Conservation (phyloP, 1,140 invertebrate species). For the Conus ventricosus region DNA sequence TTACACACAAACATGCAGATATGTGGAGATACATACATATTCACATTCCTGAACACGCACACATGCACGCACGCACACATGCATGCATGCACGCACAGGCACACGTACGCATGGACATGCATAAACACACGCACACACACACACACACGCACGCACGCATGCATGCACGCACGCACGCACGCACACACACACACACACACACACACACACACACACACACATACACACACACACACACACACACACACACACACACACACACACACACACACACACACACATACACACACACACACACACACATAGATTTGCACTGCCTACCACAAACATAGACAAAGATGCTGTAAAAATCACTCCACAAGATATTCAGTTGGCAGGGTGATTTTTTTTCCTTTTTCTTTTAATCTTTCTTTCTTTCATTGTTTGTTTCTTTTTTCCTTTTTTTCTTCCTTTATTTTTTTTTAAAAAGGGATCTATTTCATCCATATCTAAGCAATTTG, state of each 20-base stretch:
- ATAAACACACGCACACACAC: not conserved
- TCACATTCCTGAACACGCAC: not conserved
- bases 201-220: not conserved
- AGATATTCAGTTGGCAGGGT: not conserved
- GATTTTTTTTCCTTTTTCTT: not conserved
- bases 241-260: not conserved
- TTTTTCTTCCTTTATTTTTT: too few species aligned
- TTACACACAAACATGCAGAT: not conserved
- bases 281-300: not conserved
- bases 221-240: not conserved
- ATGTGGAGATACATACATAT: not conserved
- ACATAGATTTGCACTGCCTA: too few species aligned
- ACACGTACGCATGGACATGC: not conserved
- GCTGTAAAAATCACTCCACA: not conserved
- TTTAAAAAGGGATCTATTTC: too few species aligned
- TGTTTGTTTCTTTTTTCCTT: too few species aligned
- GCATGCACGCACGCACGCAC: not conserved
- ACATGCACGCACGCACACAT: not conserved
- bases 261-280: not conserved
- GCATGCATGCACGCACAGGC: not conserved
- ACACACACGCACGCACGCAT: not conserved
- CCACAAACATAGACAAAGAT: not conserved
- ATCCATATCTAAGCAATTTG: too few species aligned
- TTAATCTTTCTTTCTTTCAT: too few species aligned
- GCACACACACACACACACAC: not conserved